These are phyloP conservation scores for Harpia harpyja DNA, from an alignment of 2,797 vertebrate genomes.

Conservation along the genomic window DNA sequence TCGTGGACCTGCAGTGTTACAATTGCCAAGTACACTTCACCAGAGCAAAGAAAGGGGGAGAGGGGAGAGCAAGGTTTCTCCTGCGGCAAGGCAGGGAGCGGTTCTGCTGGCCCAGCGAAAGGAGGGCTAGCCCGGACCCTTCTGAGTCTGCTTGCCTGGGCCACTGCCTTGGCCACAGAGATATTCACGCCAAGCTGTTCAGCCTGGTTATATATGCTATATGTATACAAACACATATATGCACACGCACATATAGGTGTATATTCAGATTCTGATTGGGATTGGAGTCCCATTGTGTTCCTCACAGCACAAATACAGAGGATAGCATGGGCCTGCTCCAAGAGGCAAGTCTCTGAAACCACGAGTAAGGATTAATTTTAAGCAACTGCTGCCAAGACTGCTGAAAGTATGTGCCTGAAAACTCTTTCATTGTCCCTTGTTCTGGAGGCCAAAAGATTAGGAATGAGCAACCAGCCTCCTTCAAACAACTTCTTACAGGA, in stretches of 20 bases:
- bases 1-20: neutral
- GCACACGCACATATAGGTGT: neutral
- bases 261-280: neutral
- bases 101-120: neutral
- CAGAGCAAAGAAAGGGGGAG: neutral
- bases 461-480: neutral
- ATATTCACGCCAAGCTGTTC: neutral
- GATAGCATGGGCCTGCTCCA: neutral
- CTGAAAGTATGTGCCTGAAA: neutral
- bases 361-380: neutral
- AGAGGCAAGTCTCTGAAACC: neutral
- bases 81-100: neutral
- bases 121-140: neutral
- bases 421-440: neutral
- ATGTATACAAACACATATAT: accelerated
- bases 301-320: neutral
- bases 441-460: neutral
- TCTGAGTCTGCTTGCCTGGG: neutral
- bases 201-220: neutral
- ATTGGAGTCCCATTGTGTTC: neutral
- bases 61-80: neutral
- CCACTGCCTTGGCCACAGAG: neutral
- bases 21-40: neutral
- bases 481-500: neutral
- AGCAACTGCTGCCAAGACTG: neutral